These are phyloP conservation scores for Pharmacophagus antenor DNA, from an alignment of 2,888 invertebrate genomes.

Conservation along the genomic window DNA sequence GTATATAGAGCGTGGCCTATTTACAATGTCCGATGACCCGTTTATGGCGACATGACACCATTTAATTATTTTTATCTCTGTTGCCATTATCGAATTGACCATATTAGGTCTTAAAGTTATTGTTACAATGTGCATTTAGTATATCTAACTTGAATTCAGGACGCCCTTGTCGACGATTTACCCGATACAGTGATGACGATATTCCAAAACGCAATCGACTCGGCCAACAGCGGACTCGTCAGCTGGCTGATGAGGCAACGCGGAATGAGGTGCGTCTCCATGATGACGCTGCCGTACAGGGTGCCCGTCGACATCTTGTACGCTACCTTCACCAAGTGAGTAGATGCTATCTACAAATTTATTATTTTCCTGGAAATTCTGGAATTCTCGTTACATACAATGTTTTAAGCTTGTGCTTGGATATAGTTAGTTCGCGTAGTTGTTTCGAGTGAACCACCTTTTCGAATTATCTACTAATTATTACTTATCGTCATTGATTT, in stretches of 20 bases:
- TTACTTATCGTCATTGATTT: not conserved
- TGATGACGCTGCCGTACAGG: constrained; percentile 91
- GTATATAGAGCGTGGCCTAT: not conserved
- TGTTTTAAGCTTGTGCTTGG: not conserved
- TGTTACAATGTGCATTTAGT: not conserved
- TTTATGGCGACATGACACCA: not conserved
- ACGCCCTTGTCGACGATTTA: constrained; percentile 92
- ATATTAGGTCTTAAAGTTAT: not conserved
- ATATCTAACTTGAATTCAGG: constrained; percentile 44
- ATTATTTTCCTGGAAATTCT: not conserved
- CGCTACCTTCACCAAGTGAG: constrained; percentile 93
- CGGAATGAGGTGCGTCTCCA: constrained; percentile 89
- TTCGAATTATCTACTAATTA: not conserved
- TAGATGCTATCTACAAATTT: constrained; percentile 40
- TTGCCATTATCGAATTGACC: not conserved
- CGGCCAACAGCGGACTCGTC: constrained; percentile 93
- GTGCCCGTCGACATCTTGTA: constrained; percentile 93
- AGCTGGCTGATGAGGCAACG: constrained; percentile 94
- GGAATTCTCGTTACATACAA: not conserved
- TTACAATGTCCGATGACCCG: not conserved
- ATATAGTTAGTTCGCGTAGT: not conserved
- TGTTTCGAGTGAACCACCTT: not conserved
- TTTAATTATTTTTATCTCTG: not conserved
- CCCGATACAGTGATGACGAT: constrained; percentile 94
- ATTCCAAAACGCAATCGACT: constrained; percentile 95